Evolutionary conservation across 2,888 invertebrate genomes (phyloP).

Genomic region (Pristionchus entomophagus): DNA sequence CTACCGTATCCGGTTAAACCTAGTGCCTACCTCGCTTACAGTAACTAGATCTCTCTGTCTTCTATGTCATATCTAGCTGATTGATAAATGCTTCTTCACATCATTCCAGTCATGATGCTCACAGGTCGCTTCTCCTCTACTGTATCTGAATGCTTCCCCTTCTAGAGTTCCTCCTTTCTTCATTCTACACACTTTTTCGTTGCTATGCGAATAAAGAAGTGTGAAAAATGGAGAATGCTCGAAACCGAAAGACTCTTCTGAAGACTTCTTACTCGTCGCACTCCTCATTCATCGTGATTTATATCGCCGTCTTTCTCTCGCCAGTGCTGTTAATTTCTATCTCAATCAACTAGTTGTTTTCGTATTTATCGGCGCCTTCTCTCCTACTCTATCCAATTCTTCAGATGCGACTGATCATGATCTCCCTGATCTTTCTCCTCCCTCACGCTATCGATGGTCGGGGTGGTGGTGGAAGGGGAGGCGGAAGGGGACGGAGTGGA

Average conservation of each 20-base stretch:
- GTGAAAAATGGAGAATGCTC: too few relatives aligned
- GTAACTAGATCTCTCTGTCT: conserved; percentile 11
- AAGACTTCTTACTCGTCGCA: too few relatives aligned
- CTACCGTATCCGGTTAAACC: background rate
- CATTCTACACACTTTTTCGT: too few relatives aligned
- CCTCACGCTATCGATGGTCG: background rate
- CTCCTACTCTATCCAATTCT: too few relatives aligned
- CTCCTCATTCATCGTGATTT: too few relatives aligned
- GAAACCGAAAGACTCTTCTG: too few relatives aligned
- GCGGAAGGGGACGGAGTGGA: conserved; percentile 26
- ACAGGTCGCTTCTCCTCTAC: conserved; percentile 22
- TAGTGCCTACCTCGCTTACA: background rate
- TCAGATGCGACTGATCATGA: background rate
- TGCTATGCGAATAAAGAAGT: too few relatives aligned
- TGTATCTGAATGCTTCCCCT: background rate
- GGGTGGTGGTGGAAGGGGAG: conserved; percentile 31
- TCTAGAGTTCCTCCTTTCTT: background rate
- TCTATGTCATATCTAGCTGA: conserved; percentile 3
- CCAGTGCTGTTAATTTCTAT: too few relatives aligned
- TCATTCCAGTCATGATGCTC: background rate
- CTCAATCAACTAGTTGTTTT: too few relatives aligned
- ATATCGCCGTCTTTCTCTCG: too few relatives aligned
- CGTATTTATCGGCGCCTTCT: too few relatives aligned
- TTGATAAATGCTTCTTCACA: conserved; percentile 1
- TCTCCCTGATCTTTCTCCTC: background rate